Evolutionary conservation across 1,140 invertebrate genomes (phyloP).

Genomic region (Drosophila gunungcola): DNA sequence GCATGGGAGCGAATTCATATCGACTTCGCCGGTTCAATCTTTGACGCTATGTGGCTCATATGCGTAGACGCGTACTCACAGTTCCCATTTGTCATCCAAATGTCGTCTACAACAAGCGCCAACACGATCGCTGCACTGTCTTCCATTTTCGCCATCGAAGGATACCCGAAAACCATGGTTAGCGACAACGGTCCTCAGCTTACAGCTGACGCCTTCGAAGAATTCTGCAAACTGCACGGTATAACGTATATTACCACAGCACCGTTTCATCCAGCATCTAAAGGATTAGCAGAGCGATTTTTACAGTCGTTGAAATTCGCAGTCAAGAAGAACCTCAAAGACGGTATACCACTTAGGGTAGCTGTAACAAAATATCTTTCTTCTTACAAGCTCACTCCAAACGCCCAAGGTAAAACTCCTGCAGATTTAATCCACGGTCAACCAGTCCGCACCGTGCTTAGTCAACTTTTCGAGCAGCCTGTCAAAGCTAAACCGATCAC

Average conservation of each 20-base stretch:
- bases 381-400: no score
- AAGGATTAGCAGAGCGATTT: conserved; percentile 70
- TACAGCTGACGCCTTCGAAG: conserved; percentile 17
- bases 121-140: no score
- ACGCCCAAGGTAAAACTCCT: no score
- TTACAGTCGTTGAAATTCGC: conserved; percentile 5
- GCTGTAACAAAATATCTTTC: no score
- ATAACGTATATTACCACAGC: conserved; percentile 35
- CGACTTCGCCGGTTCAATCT: conserved; percentile 15
- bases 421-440: no score
- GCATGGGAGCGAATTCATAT: conserved; percentile 25
- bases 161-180: conserved; percentile 57
- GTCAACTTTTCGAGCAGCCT: no score
- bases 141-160: conserved; percentile 49
- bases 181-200: conserved; percentile 55
- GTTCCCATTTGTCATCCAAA: no score
- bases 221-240: conserved; percentile 18
- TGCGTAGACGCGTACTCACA: no score
- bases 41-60: conserved; percentile 6
- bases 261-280: conserved; percentile 62
- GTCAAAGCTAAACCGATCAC: no score
- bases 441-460: no score
- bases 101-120: no score
- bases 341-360: neutral
- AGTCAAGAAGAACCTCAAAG: neutral